Conservation (phyloP, 2,113 vertebrate species). For the Mus musculus region DNA sequence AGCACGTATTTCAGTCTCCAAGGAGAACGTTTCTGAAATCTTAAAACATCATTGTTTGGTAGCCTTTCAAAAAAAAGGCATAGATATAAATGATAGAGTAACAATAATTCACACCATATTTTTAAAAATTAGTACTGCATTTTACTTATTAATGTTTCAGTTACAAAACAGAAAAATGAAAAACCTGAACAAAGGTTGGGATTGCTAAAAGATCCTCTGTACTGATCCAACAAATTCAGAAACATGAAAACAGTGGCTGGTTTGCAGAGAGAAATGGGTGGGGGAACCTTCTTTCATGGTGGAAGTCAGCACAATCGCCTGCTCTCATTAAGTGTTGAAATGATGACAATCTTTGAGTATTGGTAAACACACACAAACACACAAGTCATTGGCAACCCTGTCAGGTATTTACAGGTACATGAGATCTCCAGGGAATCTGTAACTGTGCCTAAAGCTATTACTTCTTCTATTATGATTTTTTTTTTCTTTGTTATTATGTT, state of each 20-base stretch:
- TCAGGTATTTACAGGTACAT: not conserved
- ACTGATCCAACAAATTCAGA: not conserved
- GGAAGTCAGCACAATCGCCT: not conserved
- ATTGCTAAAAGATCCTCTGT: not conserved
- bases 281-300: not conserved
- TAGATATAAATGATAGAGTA: not conserved
- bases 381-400: not conserved
- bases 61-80: not conserved
- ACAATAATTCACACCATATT: not conserved
- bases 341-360: slow-evolving; percentile 56
- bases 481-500: slow-evolving; percentile 57
- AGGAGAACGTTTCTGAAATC: not conserved
- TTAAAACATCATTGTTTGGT: not conserved
- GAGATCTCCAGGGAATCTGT: not conserved
- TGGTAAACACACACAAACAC: slow-evolving; percentile 10
- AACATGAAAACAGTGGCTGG: not conserved
- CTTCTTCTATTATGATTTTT: slow-evolving; percentile 60
- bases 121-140: not conserved
- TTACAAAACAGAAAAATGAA: not conserved
- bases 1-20: slow-evolving; percentile 3
- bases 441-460: slow-evolving; percentile 32
- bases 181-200: not conserved
- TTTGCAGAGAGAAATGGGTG: not conserved
- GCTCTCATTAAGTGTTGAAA: slow-evolving; percentile 26
- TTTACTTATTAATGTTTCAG: not conserved